Conservation (phyloP, 2,888 invertebrate species). For the Trisateles emortualis region DNA sequence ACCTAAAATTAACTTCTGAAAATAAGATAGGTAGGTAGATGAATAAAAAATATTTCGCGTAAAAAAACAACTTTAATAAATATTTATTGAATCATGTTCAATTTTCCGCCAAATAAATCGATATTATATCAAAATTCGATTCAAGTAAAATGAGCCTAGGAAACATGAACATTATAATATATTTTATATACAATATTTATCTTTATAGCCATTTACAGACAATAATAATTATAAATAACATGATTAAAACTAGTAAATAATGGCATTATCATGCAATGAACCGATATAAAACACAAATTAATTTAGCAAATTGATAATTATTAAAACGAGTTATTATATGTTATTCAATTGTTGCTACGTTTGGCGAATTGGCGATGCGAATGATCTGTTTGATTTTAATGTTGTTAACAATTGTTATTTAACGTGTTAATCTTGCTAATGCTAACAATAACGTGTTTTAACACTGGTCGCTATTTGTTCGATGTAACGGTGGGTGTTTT, state of each 20-base stretch:
- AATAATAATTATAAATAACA: slow-evolving; percentile 61
- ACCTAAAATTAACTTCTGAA: no score
- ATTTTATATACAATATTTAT: slow-evolving; percentile 42
- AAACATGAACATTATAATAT: slow-evolving; percentile 27
- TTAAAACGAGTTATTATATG: slow-evolving; percentile 31
- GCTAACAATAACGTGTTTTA: slow-evolving; percentile 33
- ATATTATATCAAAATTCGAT: no score
- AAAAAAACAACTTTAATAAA: no score
- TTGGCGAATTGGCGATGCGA: slow-evolving; percentile 71
- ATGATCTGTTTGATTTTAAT: slow-evolving; percentile 26
- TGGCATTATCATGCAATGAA: slow-evolving; percentile 54
- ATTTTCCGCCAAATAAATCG: no score
- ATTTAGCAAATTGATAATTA: slow-evolving; percentile 47
- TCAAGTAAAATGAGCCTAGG: slow-evolving; percentile 26
- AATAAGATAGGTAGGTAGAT: no score
- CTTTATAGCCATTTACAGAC: slow-evolving; percentile 55
- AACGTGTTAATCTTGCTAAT: slow-evolving; percentile 34
- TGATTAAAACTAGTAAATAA: slow-evolving; percentile 61
- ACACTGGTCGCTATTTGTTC: slow-evolving; percentile 20
- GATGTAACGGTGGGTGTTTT: slow-evolving; percentile 19
- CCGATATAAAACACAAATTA: slow-evolving; percentile 54
- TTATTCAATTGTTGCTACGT: slow-evolving; percentile 32
- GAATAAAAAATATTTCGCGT: no score
- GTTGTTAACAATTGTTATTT: slow-evolving; percentile 17
- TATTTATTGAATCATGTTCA: no score